Evolutionary conservation across 2,888 invertebrate species (phyloP).

Genomic region (Lobophora halterata): DNA sequence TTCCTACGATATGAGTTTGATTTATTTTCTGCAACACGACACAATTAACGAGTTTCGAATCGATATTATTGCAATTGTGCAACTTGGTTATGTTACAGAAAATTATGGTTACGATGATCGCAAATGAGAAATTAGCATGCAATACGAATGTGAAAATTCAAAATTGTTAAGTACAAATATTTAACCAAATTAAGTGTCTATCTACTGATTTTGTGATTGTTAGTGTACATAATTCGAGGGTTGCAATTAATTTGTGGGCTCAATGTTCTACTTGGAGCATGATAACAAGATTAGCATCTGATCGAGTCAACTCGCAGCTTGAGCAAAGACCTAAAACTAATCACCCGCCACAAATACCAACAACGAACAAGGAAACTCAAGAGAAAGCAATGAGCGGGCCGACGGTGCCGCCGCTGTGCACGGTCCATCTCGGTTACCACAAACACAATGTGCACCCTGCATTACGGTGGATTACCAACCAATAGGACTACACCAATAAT

Average conservation of each 20-base stretch:
- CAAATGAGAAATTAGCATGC: conserved; percentile 57
- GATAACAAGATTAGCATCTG: conserved; percentile 58
- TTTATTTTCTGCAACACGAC: conserved; percentile 49
- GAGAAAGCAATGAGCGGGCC: conserved; percentile 60
- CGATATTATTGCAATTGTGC: conserved; percentile 26
- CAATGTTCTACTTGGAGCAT: conserved; percentile 76
- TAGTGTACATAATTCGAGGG: conserved; percentile 53
- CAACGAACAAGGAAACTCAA: conserved; percentile 66
- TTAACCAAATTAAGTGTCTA: conserved; percentile 38
- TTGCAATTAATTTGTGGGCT: conserved; percentile 69
- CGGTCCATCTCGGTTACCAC: conserved; percentile 62
- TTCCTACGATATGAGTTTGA: conserved; percentile 34
- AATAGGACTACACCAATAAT: conserved; percentile 63
- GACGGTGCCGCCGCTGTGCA: conserved; percentile 44
- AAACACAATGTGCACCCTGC: conserved; percentile 73
- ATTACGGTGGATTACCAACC: conserved; percentile 67
- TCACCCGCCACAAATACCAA: conserved; percentile 66
- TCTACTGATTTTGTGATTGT: conserved; percentile 62
- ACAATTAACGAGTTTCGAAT: conserved; percentile 32
- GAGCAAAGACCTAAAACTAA: conserved; percentile 66
- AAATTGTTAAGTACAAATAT: conserved; percentile 44
- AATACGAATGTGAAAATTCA: conserved; percentile 37
- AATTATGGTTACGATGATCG: conserved; percentile 44
- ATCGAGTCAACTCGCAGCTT: conserved; percentile 60
- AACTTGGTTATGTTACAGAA: conserved; percentile 40